Evolutionary conservation across 2,888 invertebrate genomes (phyloP).

Genomic region (Melieria omissa): DNA sequence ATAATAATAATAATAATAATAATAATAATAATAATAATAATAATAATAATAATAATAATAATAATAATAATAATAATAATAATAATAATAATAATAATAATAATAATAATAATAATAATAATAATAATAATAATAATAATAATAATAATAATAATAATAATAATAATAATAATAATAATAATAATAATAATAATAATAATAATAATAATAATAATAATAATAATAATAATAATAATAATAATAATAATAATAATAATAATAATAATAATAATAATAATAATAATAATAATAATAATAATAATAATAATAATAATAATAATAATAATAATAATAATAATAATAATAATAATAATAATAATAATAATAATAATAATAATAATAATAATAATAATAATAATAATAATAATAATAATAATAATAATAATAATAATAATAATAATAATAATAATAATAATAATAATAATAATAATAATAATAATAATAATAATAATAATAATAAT

Average conservation of each 20-base stretch:
- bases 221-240: slow-evolving; percentile 4
- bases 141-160: slow-evolving; percentile 4
- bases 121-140: slow-evolving; percentile 4
- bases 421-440: slow-evolving; percentile 4
- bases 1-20: slow-evolving; percentile 4
- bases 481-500: slow-evolving; percentile 4
- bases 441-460: slow-evolving; percentile 4
- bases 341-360: slow-evolving; percentile 4
- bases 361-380: slow-evolving; percentile 4
- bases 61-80: slow-evolving; percentile 4
- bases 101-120: slow-evolving; percentile 4
- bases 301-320: slow-evolving; percentile 4
- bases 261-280: slow-evolving; percentile 4
- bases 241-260: slow-evolving; percentile 4
- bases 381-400: slow-evolving; percentile 4
- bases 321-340: slow-evolving; percentile 4
- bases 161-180: slow-evolving; percentile 4
- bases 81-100: slow-evolving; percentile 4
- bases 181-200: slow-evolving; percentile 4
- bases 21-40: slow-evolving; percentile 4
- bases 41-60: slow-evolving; percentile 4
- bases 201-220: slow-evolving; percentile 4
- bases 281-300: slow-evolving; percentile 4
- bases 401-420: slow-evolving; percentile 4
- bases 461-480: slow-evolving; percentile 4